Conservation (phyloP, 1,140 invertebrate genomes). For the Laupala kohalensis region DNA sequence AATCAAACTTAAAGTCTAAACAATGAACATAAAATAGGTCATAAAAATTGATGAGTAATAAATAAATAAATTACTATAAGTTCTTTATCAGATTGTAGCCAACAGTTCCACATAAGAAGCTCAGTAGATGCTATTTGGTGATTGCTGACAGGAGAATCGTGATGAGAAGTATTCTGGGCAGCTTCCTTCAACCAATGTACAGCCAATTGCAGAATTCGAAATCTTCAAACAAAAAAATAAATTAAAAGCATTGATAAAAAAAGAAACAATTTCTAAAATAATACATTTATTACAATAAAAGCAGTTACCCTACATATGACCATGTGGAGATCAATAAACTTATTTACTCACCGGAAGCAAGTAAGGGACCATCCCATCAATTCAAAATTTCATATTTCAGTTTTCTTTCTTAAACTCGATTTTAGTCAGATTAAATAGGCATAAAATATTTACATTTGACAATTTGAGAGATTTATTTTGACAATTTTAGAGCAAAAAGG, state of each 20-base stretch:
- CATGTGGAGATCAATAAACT: too few species aligned
- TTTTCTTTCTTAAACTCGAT: too few species aligned
- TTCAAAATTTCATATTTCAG: background rate
- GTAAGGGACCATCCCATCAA: too few species aligned
- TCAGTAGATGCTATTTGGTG: conserved; percentile 32
- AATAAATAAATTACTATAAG: background rate
- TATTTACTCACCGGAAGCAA: too few species aligned
- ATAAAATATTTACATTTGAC: too few species aligned
- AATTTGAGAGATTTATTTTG: too few species aligned
- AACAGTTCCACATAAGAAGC: conserved; percentile 34
- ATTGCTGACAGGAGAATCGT: conserved; percentile 23
- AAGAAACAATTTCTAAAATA: background rate
- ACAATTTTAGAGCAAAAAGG: too few species aligned
- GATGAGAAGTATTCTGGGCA: background rate
- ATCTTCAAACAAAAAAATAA: conserved; percentile 25
- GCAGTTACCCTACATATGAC: background rate
- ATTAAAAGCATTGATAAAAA: background rate
- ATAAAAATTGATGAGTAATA: background rate
- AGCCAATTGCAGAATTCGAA: conserved; percentile 36
- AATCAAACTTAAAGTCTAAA: background rate
- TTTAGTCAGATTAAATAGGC: too few species aligned
- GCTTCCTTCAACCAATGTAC: conserved; percentile 35
- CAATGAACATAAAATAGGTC: background rate
- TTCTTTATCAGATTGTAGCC: background rate
- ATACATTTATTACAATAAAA: background rate